phyloP scores from a whole-genome alignment of 1,140 invertebrate species.

The Hyles vespertilio region DNA sequence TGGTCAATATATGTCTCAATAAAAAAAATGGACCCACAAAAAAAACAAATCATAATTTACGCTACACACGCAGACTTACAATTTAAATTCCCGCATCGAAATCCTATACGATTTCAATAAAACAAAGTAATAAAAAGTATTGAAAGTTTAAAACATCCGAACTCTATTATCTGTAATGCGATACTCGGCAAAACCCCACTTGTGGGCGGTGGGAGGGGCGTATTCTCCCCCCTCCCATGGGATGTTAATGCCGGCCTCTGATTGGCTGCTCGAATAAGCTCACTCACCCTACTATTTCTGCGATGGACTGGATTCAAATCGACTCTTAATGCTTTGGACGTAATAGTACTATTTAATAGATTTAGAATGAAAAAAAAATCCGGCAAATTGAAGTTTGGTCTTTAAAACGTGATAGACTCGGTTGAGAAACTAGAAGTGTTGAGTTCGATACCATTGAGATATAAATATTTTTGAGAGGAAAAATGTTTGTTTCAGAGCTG shows the following conservation, averaged over 20 bases:
- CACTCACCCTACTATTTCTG: slow-evolving; percentile 38
- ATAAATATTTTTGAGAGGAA: too few species aligned
- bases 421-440: too few species aligned
- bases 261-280: slow-evolving; percentile 38
- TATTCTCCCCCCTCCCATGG: slow-evolving; percentile 22
- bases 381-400: too few species aligned
- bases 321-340: slow-evolving; percentile 8
- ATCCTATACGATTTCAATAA: slow-evolving; percentile 31
- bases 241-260: slow-evolving; percentile 26
- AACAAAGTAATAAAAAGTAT: slow-evolving; percentile 29
- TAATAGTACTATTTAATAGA: slow-evolving; percentile 3
- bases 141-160: slow-evolving; percentile 27
- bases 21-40: not conserved
- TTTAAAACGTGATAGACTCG: too few species aligned
- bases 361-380: too few species aligned
- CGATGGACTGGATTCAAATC: slow-evolving; percentile 41
- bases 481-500: too few species aligned
- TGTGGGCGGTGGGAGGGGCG: slow-evolving; percentile 42
- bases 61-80: not conserved
- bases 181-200: slow-evolving; percentile 39
- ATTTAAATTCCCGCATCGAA: slow-evolving; percentile 10
- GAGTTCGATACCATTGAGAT: too few species aligned
- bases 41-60: slow-evolving; percentile 4
- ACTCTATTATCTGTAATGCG: slow-evolving; percentile 52
- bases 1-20: too few species aligned